Base-by-base conservation (phyloP, 2,888 invertebrate species). In the Pterostichus madidus region DNA sequence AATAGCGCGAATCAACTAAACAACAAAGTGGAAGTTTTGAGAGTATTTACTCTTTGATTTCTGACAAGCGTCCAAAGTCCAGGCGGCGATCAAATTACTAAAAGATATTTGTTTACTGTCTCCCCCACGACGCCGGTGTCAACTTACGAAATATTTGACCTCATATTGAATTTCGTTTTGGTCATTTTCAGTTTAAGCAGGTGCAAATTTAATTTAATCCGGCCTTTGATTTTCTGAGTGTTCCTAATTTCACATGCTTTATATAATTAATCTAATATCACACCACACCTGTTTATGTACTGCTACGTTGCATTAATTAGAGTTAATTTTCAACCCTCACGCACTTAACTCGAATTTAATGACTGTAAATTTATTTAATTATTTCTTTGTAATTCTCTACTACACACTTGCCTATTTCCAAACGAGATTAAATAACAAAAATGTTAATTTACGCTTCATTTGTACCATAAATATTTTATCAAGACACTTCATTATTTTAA, bases 61-160 rank as follows among this genome's bases (percentile, higher is more conserved):
- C 8, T 13, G 32, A 32, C 64, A 32, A n/a, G 64, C 32, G 64
- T 64, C 64, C 64, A 35, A 8, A 59, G 64, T 49, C 49, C 49
- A 49, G 13, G 49, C 49, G 46, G 52, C 17, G 49, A 75, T 75
- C 52, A 75, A 75, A 52, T 75, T 75, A 52, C 75, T 32, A 32
- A 49, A 24, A 61, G 78, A 78, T 59, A 79, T 79, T 79, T 79
- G 61, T 79, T 79, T 79, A 79, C 78, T 46, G 78, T 46, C 11
- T n/a, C 39, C 61, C 61, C 17, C 17, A 52, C 53, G 10, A 39
- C 32, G n/a, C 6, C 13, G 61, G 78, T 46, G 46, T 79, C 61
- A 39, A 15, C n/a, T 79, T 79, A 79, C 78, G 31, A 31, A 79
- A 61, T 61, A 46, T 59, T 64, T 61, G 61, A 59, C 46, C 68